Conservation (phyloP, 2,888 invertebrate species). For the Heliconius cydno region DNA sequence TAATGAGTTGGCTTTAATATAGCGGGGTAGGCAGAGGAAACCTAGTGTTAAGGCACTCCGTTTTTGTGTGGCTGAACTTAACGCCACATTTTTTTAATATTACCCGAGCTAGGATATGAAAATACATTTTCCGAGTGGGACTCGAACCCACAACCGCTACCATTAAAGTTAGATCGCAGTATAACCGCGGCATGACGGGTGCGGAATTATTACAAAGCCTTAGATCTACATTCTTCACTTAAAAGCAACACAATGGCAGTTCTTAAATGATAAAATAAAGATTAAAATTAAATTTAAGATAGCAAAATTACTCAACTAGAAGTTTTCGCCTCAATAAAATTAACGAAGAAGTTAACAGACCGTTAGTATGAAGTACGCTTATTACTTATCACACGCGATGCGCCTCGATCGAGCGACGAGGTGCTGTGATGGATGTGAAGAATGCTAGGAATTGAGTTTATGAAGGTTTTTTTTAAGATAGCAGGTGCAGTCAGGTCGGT, state of each 20-base stretch:
- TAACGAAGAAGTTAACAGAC: constrained; percentile 26
- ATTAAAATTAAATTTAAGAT: background rate
- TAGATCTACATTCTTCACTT: background rate
- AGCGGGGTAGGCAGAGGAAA: background rate
- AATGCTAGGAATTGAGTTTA: background rate
- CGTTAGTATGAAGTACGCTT: constrained; percentile 22
- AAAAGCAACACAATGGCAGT: background rate
- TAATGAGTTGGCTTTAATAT: too few relatives aligned
- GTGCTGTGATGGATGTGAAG: background rate
- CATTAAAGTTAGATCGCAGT: background rate
- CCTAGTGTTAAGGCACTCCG: background rate
- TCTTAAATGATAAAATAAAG: background rate
- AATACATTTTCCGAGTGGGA: background rate
- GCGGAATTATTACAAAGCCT: background rate
- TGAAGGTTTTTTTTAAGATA: background rate
- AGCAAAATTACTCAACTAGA: constrained; percentile 16
- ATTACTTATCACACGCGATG: constrained; percentile 27
- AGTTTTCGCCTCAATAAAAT: constrained; percentile 22
- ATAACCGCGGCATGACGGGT: background rate
- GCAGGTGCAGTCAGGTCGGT: background rate
- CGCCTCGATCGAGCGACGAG: background rate
- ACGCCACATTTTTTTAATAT: background rate
- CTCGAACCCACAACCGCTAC: background rate
- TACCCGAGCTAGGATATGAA: background rate
- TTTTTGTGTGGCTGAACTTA: background rate